Evolutionary conservation across 1,140 invertebrate genomes (phyloP).

Genomic region (Conus ventricosus): DNA sequence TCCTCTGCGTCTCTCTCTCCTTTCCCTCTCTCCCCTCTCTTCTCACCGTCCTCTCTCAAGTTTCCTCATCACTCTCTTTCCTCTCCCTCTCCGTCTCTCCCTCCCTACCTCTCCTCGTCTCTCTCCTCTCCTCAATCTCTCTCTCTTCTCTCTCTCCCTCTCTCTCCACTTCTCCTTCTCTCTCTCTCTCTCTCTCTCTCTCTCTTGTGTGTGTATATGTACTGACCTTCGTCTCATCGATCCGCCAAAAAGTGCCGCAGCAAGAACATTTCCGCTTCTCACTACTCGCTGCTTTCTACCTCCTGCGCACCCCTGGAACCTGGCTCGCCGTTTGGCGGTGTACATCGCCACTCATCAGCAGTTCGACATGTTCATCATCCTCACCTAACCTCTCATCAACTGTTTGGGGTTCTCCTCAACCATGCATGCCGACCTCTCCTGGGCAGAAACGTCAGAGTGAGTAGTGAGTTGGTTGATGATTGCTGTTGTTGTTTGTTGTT

Average conservation of each 20-base stretch:
- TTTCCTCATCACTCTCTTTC: no score
- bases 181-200: no score
- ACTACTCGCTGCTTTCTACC: conserved; percentile 91
- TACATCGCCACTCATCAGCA: conserved; percentile 87
- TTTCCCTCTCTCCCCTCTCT: no score
- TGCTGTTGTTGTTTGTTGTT: no score
- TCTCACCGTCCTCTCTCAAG: no score
- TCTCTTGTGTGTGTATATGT: conserved; percentile 74
- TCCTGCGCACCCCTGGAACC: conserved; percentile 95
- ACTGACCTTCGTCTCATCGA: conserved; percentile 97
- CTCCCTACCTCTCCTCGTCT: no score
- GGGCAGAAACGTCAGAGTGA: conserved; percentile 95
- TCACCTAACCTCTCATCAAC: conserved; percentile 95
- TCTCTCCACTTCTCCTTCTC: no score
- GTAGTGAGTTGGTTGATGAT: no score
- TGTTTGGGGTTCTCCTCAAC: conserved; percentile 98
- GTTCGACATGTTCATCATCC: conserved; percentile 97
- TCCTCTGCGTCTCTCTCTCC: no score
- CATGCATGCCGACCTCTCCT: conserved; percentile 85
- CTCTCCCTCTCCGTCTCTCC: no score
- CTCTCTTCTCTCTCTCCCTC: no score
- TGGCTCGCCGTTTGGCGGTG: conserved; percentile 88
- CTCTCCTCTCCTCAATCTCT: no score
- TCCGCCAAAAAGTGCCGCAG: conserved; percentile 93
- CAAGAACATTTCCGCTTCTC: conserved; percentile 96